Percentiles rank a stretch among this genome's conserved stretches.
These are phyloP conservation scores for Calosoma granatense DNA, from an alignment of 1,140 invertebrate genomes.

Conservation along the genomic window DNA sequence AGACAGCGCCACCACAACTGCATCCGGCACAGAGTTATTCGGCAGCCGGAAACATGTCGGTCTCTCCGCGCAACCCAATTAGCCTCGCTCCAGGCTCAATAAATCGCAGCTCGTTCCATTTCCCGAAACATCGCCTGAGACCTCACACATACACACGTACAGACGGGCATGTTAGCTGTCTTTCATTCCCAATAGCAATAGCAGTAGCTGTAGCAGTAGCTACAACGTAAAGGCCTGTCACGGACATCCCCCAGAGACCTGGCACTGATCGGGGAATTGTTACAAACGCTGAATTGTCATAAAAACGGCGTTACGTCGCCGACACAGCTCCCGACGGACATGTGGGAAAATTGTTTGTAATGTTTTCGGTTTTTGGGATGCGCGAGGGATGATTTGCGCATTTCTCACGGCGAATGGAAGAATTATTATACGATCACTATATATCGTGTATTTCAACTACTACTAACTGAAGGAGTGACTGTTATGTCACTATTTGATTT, in stretches of 20 bases:
- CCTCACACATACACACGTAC: not conserved
- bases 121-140: not conserved
- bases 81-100: not conserved
- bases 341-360: conserved; percentile 4
- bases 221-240: not conserved
- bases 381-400: not conserved
- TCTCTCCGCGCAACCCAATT: not conserved
- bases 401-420: not conserved
- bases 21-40: not conserved
- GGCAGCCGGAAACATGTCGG: not conserved
- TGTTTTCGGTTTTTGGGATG: not conserved
- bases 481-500: no score
- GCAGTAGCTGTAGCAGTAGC: not conserved
- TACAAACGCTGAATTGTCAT: not conserved
- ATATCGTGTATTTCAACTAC: no score
- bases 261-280: not conserved
- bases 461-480: no score
- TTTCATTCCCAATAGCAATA: not conserved
- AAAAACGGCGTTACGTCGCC: not conserved
- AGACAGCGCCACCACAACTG: not conserved
- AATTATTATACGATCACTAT: no score
- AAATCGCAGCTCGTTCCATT: not conserved
- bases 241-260: not conserved
- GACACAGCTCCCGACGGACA: not conserved
- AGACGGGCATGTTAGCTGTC: not conserved